Conservation (phyloP, 1,140 invertebrate genomes). For the Mya arenaria region DNA sequence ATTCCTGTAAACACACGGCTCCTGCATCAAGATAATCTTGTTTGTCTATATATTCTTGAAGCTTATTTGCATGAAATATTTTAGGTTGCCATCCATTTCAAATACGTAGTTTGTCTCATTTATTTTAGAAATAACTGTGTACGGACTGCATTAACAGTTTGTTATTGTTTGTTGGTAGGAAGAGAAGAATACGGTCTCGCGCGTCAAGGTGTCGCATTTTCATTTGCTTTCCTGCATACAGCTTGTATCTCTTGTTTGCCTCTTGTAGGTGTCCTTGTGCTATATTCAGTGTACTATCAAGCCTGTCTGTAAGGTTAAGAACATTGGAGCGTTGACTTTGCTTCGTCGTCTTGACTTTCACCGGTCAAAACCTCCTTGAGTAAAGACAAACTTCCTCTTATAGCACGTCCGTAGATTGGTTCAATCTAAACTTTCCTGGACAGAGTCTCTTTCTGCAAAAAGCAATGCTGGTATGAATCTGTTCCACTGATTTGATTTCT, state of each 20-base stretch:
- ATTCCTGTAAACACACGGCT: neutral
- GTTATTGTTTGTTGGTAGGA: constrained; percentile 58
- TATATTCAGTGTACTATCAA: constrained; percentile 56
- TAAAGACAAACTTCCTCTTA: constrained; percentile 66
- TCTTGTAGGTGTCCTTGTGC: constrained; percentile 43
- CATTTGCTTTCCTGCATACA: constrained; percentile 43
- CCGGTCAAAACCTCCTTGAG: constrained; percentile 70
- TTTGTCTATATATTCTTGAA: constrained; percentile 36
- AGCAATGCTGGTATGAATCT: constrained; percentile 63
- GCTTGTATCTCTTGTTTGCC: constrained; percentile 45
- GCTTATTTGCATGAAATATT: constrained; percentile 41
- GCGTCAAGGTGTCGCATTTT: constrained; percentile 43
- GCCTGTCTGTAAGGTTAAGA: constrained; percentile 53
- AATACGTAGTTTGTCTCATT: constrained; percentile 43
- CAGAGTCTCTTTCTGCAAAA: constrained; percentile 71
- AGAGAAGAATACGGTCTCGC: constrained; percentile 50
- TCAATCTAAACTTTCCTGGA: constrained; percentile 65
- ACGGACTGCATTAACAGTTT: constrained; percentile 55
- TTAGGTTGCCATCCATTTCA: constrained; percentile 11
- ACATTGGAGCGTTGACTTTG: constrained; percentile 60
- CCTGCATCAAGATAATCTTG: neutral
- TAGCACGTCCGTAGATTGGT: constrained; percentile 67
- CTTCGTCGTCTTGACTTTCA: constrained; percentile 28
- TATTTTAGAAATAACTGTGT: constrained; percentile 2
- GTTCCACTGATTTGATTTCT: constrained; percentile 74